Conservation (phyloP, 2,888 invertebrate species). For the Eilema sororculum region DNA sequence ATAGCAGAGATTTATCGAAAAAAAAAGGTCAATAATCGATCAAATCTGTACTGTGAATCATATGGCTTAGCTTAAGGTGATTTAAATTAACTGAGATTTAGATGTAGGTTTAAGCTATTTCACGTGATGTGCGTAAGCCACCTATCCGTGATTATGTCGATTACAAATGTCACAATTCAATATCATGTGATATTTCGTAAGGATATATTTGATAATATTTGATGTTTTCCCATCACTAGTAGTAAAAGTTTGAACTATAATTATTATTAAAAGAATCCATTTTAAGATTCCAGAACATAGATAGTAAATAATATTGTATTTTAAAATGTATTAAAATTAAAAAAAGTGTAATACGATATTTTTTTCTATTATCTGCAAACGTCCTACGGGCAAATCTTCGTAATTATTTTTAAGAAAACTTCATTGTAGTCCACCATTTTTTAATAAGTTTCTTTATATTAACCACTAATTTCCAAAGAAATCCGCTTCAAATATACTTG, state of each 20-base stretch:
- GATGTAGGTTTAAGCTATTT: neutral
- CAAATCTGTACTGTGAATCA: slow-evolving; percentile 13
- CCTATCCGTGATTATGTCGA: neutral
- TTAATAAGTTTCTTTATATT: no score
- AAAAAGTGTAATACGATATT: neutral
- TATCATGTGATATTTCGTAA: neutral
- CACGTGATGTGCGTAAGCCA: neutral
- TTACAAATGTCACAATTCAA: neutral
- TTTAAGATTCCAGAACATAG: no score
- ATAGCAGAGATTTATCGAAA: slow-evolving; percentile 10
- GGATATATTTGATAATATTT: no score
- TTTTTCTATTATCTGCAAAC: no score
- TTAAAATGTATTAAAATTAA: neutral
- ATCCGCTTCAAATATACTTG: neutral
- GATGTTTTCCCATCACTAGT: neutral
- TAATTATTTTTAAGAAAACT: no score
- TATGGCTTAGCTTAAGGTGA: slow-evolving; percentile 7
- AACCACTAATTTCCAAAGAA: neutral
- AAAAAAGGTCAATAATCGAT: slow-evolving; percentile 13
- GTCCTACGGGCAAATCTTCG: no score
- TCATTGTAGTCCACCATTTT: no score
- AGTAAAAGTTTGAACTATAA: neutral
- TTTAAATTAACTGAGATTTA: slow-evolving; percentile 7
- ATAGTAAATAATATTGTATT: no score
- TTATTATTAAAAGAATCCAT: no score